Evolutionary conservation across 1,140 invertebrate species (phyloP), one percentile per base, ranked within the genome.

Genomic region (Scaptomyza pallida): DNA sequence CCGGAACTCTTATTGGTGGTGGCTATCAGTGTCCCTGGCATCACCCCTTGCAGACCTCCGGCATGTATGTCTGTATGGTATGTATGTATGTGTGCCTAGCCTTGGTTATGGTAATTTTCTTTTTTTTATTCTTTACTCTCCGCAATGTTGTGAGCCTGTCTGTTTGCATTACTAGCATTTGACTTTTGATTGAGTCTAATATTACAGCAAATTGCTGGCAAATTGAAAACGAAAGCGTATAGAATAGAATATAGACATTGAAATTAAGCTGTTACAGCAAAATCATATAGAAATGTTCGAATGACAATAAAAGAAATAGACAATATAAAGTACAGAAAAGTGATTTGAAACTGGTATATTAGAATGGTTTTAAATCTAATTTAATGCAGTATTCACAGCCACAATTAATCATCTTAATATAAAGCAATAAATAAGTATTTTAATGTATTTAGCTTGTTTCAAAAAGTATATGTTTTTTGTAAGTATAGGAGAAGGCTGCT

Each of bases 21-120:
- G 40, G 26, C 43, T 44, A 40, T 35, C 16, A 45, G 15, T 47
- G 21, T n/a, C 30, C 21, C 30, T 13, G 30, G 35, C 41, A 40
- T 56, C 37, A 54, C 75, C 48, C 65, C 68, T 62, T 43, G 45
- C 52, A 64, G 57, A 23, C 23, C 41, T 19, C 37, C 23, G 48
- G 10, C 69, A 60, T 69, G 63, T 26, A 26, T 6, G 21, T 30
- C 8, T 30, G 26, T 30, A 30, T 9, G 8, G 4, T 21, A 21
- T 21, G 19, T 21, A 21, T 21, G 19, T 21, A 21, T 63, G 51
- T 65, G 43, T 26, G 10, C 26, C 41, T 62, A 13, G 48, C 59
- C 48, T 77, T 81, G 72, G 75, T 68, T 78, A 81, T 78, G 82
- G 78, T 81, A 86, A 86, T 86, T 82, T n/a, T 72, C 5, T 30